These are phyloP conservation scores for Yponomeuta malinellus DNA, from an alignment of 2,888 invertebrate species.

Conservation along the genomic window DNA sequence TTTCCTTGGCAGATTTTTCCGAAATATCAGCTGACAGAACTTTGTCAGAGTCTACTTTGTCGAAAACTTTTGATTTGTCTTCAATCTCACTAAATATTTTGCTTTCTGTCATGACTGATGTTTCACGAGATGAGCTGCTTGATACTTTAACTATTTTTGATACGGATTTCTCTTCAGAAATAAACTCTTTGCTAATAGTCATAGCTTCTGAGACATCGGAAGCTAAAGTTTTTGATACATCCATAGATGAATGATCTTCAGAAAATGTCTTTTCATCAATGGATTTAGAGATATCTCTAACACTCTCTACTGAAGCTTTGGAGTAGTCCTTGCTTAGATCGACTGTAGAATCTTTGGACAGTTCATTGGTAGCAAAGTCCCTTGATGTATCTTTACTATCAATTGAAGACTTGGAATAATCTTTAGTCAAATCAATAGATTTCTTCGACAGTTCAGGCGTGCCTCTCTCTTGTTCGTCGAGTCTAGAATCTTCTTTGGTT, in stretches of 20 bases:
- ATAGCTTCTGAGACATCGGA: conserved; percentile 64
- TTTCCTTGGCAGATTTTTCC: conserved; percentile 37
- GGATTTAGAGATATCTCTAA: conserved; percentile 63
- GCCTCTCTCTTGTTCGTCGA: conserved; percentile 58
- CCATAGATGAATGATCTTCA: conserved; percentile 68
- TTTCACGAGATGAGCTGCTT: conserved; percentile 60
- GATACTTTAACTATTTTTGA: conserved; percentile 50
- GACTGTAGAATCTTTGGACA: conserved; percentile 69
- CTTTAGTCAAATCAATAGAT: conserved; percentile 64
- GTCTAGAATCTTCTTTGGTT: conserved; percentile 60
- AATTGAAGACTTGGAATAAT: conserved; percentile 68
- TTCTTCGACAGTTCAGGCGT: conserved; percentile 69
- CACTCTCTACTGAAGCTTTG: conserved; percentile 66
- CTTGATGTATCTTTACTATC: conserved; percentile 70
- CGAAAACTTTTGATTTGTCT: conserved; percentile 37
- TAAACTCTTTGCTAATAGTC: conserved; percentile 56
- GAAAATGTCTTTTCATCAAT: conserved; percentile 69
- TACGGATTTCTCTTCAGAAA: conserved; percentile 56
- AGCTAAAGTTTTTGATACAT: conserved; percentile 68
- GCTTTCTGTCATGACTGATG: conserved; percentile 61
- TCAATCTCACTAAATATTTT: conserved; percentile 58
- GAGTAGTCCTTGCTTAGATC: conserved; percentile 65
- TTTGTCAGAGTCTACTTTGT: conserved; percentile 40
- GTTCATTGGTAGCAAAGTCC: conserved; percentile 68
- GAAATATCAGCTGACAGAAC: conserved; percentile 49